Conservation (phyloP, 2,113 vertebrate species). For the Rhinoderma darwinii region DNA sequence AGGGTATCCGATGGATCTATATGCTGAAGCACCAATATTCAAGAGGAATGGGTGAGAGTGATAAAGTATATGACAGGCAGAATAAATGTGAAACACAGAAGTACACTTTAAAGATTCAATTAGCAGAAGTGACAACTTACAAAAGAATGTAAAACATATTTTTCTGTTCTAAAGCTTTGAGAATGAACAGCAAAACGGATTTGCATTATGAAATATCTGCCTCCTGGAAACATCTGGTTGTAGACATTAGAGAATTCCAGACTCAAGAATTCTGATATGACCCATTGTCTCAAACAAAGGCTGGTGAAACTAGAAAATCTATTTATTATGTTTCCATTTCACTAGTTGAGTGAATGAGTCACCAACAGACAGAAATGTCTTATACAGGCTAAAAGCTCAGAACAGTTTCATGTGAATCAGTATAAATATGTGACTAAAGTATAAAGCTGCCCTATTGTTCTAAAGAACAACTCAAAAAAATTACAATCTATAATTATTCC, state of each 20-base stretch:
- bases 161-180: background rate
- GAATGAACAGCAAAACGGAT: background rate
- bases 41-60: background rate
- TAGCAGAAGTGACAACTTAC: background rate
- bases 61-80: background rate
- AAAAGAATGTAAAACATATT: background rate
- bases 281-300: background rate
- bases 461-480: background rate
- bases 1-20: background rate
- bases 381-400: conserved; percentile 29
- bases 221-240: conserved; percentile 19
- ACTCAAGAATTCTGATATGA: conserved; percentile 30
- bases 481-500: background rate
- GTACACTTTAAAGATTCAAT: background rate
- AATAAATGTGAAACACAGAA: background rate
- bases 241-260: conserved; percentile 3
- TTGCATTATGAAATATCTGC: conserved; percentile 9
- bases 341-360: conserved; percentile 26
- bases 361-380: conserved; percentile 7
- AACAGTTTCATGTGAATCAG: conserved; percentile 26
- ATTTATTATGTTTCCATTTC: conserved; percentile 26
- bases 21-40: background rate
- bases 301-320: conserved; percentile 26
- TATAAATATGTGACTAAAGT: conserved; percentile 10
- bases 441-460: background rate